Conservation (phyloP, 92 coral and sea anemone species). For the Epizoanthus ramosus region DNA sequence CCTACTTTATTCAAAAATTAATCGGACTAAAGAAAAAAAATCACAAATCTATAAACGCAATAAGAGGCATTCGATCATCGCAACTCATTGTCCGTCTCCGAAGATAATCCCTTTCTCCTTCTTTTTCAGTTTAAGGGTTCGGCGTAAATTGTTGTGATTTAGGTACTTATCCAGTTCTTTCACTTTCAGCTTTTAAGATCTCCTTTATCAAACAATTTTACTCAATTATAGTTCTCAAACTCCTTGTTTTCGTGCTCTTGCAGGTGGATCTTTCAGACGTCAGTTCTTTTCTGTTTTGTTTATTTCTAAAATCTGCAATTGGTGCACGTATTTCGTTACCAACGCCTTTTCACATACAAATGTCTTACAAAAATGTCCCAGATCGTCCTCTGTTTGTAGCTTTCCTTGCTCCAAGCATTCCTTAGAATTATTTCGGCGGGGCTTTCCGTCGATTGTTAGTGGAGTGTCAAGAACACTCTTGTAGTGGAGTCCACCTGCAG, state of each 20-base stretch:
- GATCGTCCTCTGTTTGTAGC: slow-evolving; percentile 33
- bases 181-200: slow-evolving; percentile 25
- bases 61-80: background rate
- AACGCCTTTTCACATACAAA: slow-evolving; percentile 27
- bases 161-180: slow-evolving; percentile 36
- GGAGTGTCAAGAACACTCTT: slow-evolving; percentile 47
- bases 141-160: too few species aligned
- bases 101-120: too few species aligned
- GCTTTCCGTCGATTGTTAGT: slow-evolving; percentile 26
- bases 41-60: too few species aligned
- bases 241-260: slow-evolving; percentile 24
- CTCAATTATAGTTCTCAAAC: slow-evolving; percentile 36
- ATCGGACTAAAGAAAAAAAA: too few species aligned
- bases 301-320: slow-evolving; percentile 43
- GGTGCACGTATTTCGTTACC: slow-evolving; percentile 43
- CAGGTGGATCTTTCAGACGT: slow-evolving; percentile 9
- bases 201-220: slow-evolving; percentile 21
- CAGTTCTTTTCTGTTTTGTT: slow-evolving; percentile 40
- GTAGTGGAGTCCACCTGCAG: slow-evolving; percentile 13
- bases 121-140: too few species aligned
- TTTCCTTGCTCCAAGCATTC: slow-evolving; percentile 22
- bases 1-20: too few species aligned
- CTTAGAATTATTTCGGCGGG: slow-evolving; percentile 37
- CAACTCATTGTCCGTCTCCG: too few species aligned
- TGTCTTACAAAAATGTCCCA: slow-evolving; percentile 33